A percentile compares a stretch with the other conserved stretches of the same genome.
These are phyloP conservation scores for Pseudachorutes palmiensis DNA, from an alignment of 1,140 invertebrate species.

Conservation along the genomic window DNA sequence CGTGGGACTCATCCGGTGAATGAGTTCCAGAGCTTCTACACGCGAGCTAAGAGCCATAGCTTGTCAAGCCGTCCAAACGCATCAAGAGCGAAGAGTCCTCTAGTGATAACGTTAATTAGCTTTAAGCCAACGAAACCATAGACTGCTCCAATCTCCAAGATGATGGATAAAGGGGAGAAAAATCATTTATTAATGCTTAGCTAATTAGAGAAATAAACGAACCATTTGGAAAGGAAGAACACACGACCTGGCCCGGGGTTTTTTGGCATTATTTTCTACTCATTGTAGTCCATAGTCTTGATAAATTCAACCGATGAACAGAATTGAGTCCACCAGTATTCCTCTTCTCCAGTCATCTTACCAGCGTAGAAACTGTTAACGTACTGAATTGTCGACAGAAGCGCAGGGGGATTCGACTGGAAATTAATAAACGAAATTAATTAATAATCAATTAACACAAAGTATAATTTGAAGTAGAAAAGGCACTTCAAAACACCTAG, in stretches of 20 bases:
- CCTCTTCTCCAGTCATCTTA: conserved; percentile 78
- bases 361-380: conserved; percentile 84
- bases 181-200: background rate
- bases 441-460: conserved; percentile 5
- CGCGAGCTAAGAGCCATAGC: background rate
- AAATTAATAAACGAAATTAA: conserved; percentile 37
- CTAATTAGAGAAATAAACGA: too few species aligned
- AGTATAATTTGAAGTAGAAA: conserved; percentile 9
- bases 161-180: background rate
- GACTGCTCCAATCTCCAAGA: background rate
- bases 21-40: background rate
- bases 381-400: conserved; percentile 95
- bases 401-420: conserved; percentile 83
- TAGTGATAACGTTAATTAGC: background rate
- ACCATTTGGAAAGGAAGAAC: too few species aligned
- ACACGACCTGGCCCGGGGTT: too few species aligned
- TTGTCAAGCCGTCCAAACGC: background rate
- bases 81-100: too few species aligned
- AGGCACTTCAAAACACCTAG: conserved; percentile 8
- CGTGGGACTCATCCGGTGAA: too few species aligned
- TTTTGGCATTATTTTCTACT: too few species aligned
- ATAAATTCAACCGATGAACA: conserved; percentile 93
- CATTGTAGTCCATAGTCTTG: conserved; percentile 85
- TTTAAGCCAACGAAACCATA: background rate
- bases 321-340: conserved; percentile 99